Evolutionary conservation across 1,140 invertebrate genomes (phyloP), one percentile per base, ranked within the genome.

Genomic region (Cecropterus lyciades): DNA sequence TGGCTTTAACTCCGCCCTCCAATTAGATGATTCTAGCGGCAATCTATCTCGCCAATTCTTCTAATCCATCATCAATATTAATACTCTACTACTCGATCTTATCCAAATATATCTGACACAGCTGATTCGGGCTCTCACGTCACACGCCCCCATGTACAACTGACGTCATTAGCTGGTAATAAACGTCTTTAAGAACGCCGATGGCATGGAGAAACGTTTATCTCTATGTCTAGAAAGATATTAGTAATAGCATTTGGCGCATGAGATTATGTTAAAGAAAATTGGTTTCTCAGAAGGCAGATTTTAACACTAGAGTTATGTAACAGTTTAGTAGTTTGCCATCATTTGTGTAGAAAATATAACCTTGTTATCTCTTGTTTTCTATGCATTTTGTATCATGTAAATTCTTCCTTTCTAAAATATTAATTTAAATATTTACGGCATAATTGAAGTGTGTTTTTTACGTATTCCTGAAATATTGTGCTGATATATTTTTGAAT

Each of bases 41-140:
- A 33, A 27, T 52, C 11, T 63, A 43, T 52, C 30, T 42, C 20
- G 48, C 48, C 59, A 52, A 57, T 63, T 63, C 59, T 63, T 62
- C 59, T 62, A 57, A 67, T 65, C 20, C 48, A 56, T 59, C 53
- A 64, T 55, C n/a, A 48, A 49, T 48, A 69, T 63, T 62, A 63
- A 63, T 69, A 63, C 49, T 9, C 59, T 49, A 30, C 27, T 40
- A 33, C 49, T 48, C 16, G 52, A 63, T 69, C 67, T 69, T 63
- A 52, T 62, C 55, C 46, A 69, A 72, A 75, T 80, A 80, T 70
- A 73, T 77, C 60, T 60, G 60, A 65, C 72, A 68, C 75, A 76
- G 78, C 75, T 80, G 78, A 78, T 79, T 60, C 60, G 15, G 45
- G 30, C 43, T 53, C 55, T 68, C 56, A 65, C 79, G 79, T 80